Conservation (phyloP, 2,888 invertebrate species). For the Dynastes hyllus region DNA sequence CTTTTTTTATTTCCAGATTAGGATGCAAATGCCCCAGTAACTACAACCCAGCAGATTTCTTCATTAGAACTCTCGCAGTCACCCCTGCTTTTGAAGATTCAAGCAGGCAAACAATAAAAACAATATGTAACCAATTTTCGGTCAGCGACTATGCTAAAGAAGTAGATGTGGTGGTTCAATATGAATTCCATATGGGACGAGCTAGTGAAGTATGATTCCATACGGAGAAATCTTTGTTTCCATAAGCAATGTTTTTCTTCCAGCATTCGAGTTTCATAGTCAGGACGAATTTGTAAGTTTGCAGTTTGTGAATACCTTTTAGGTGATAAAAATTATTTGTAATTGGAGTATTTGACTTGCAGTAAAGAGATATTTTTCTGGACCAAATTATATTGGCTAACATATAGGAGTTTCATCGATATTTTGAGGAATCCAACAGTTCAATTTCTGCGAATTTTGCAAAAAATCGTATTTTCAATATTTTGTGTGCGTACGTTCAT, state of each 20-base stretch:
- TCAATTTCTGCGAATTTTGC: conserved; percentile 83
- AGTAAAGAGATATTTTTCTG: conserved; percentile 80
- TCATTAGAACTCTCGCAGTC: conserved; percentile 87
- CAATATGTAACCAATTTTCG: conserved; percentile 85
- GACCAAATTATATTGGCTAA: conserved; percentile 83
- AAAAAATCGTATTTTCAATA: conserved; percentile 81
- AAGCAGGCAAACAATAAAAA: conserved; percentile 80
- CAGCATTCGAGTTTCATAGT: conserved; percentile 55
- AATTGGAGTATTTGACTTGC: conserved; percentile 56
- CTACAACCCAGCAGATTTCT: conserved; percentile 93
- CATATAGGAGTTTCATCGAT: conserved; percentile 83
- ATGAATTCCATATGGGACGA: conserved; percentile 80
- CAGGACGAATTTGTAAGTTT: conserved; percentile 58
- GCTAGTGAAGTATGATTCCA: conserved; percentile 71
- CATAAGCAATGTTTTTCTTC: conserved; percentile 40
- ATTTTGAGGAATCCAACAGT: conserved; percentile 87
- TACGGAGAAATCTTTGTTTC: background rate
- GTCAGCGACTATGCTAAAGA: conserved; percentile 86
- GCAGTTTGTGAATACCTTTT: conserved; percentile 47
- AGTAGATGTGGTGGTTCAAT: conserved; percentile 82
- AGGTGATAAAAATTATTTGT: background rate
- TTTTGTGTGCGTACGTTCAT: background rate
- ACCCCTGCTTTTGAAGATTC: conserved; percentile 85
- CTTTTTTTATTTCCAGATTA: conserved; percentile 70
- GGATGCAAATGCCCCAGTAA: conserved; percentile 86